Conservation (phyloP, 2,888 invertebrate species). For the Emmelina monodactyla region DNA sequence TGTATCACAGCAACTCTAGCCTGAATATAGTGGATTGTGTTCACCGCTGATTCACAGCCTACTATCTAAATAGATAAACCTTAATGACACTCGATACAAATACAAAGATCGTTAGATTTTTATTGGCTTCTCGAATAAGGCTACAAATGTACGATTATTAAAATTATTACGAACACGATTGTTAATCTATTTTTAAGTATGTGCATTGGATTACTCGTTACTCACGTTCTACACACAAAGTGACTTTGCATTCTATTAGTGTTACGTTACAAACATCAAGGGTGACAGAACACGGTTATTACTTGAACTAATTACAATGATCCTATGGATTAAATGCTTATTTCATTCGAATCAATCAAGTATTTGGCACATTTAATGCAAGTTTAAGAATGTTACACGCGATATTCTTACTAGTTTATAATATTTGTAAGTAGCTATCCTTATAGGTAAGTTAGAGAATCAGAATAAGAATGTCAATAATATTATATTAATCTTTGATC, state of each 20-base stretch:
- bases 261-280: too few species aligned
- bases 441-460: too few species aligned
- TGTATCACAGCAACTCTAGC: constrained; percentile 67
- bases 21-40: constrained; percentile 57
- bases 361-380: too few species aligned
- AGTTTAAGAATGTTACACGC: too few species aligned
- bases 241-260: constrained; percentile 21
- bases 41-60: constrained; percentile 60
- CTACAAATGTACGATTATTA: constrained; percentile 41
- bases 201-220: constrained; percentile 24
- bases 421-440: too few species aligned
- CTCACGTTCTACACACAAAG: background rate
- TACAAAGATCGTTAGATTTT: constrained; percentile 8
- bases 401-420: too few species aligned
- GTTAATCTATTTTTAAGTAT: constrained; percentile 37
- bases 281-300: constrained; percentile 28
- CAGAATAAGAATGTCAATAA: too few species aligned
- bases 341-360: too few species aligned
- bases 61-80: constrained; percentile 49
- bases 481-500: too few species aligned
- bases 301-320: constrained; percentile 27
- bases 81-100: constrained; percentile 31
- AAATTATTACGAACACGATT: constrained; percentile 48
- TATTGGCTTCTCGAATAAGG: constrained; percentile 25
- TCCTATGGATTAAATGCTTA: too few species aligned